These are phyloP conservation scores for Pissodes strobi DNA, from an alignment of 1,140 invertebrate species.

Conservation along the genomic window DNA sequence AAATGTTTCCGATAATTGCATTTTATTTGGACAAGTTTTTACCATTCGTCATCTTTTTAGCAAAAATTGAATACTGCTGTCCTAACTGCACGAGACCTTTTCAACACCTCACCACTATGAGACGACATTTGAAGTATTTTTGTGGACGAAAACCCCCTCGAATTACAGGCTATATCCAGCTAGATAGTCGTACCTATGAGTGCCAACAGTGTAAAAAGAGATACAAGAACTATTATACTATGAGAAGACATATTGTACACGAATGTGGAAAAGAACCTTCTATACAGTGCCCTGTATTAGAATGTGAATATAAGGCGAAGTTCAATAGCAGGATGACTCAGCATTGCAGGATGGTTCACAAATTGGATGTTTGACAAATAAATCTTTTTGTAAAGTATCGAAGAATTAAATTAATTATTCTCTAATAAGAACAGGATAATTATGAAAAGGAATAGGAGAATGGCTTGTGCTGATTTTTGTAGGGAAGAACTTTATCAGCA, in stretches of 20 bases:
- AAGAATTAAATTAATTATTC: too few relatives aligned
- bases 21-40: too few relatives aligned
- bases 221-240: constrained; percentile 58
- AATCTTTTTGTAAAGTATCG: too few relatives aligned
- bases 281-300: constrained; percentile 61
- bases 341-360: constrained; percentile 56
- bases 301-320: constrained; percentile 57
- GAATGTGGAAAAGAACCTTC: constrained; percentile 60
- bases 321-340: constrained; percentile 56
- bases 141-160: constrained; percentile 59
- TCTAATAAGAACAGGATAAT: too few relatives aligned
- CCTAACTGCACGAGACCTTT: too few relatives aligned
- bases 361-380: too few relatives aligned
- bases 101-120: constrained; percentile 59
- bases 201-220: constrained; percentile 59
- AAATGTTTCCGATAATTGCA: too few relatives aligned
- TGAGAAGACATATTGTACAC: constrained; percentile 60
- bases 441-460: too few relatives aligned
- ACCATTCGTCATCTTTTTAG: too few relatives aligned
- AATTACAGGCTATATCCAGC: constrained; percentile 38
- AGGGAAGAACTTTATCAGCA: too few relatives aligned
- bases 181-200: constrained; percentile 26
- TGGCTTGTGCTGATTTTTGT: too few relatives aligned
- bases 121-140: constrained; percentile 59
- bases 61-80: too few relatives aligned